Conservation (phyloP, 2,113 vertebrate species). For the Sinocyclocheilus anophthalmus region DNA sequence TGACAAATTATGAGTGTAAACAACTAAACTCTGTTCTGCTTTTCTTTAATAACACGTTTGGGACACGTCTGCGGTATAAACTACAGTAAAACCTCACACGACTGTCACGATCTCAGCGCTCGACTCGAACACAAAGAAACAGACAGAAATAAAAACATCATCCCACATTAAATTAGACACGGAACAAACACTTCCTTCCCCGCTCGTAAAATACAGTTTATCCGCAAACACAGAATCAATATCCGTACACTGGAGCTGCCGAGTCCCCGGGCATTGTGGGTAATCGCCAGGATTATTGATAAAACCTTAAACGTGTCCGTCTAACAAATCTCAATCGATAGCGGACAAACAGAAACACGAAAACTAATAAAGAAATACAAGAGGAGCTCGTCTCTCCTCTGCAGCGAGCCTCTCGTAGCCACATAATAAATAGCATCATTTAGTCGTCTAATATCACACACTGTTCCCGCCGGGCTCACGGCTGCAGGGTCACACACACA, state of each 20-base stretch:
- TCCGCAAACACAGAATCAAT: constrained; percentile 19
- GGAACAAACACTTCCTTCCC: constrained; percentile 8
- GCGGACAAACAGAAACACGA: constrained; percentile 69
- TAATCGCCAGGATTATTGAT: constrained; percentile 93
- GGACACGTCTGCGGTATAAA: background rate
- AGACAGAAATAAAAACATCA: constrained; percentile 43
- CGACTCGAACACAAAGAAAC: constrained; percentile 2
- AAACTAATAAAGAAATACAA: constrained; percentile 87
- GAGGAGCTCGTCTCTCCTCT: constrained; percentile 55
- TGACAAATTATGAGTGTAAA: background rate
- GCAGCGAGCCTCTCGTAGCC: constrained; percentile 37
- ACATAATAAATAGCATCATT: constrained; percentile 87
- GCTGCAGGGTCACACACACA: constrained; percentile 75
- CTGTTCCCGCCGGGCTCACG: constrained; percentile 74
- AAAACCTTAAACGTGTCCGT: constrained; percentile 75
- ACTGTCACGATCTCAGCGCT: background rate
- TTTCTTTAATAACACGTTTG: background rate
- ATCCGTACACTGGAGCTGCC: background rate
- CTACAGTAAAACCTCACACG: background rate
- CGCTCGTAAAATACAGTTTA: constrained; percentile 25
- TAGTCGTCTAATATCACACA: constrained; percentile 79
- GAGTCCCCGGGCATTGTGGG: constrained; percentile 28
- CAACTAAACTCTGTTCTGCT: no score
- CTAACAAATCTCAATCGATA: constrained; percentile 82
- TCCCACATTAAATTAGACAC: constrained; percentile 8